Evolutionary conservation across 2,113 vertebrate genomes (phyloP).

Genomic region (Eretmochelys imbricata): DNA sequence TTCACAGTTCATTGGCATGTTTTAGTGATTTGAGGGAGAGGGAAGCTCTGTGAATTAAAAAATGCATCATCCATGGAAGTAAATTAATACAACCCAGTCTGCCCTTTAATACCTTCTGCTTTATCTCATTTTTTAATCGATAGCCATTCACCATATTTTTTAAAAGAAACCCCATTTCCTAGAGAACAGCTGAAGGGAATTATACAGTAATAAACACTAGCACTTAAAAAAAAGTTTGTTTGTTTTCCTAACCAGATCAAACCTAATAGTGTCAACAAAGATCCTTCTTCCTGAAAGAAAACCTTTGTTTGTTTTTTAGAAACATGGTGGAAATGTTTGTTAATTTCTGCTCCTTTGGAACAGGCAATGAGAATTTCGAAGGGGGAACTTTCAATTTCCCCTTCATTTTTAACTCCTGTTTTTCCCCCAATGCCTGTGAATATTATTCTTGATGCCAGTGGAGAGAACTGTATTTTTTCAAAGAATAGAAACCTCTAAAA

Average conservation of each 20-base stretch:
- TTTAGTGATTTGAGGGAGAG: neutral
- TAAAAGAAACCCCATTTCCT: constrained; percentile 37
- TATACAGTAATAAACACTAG: constrained; percentile 43
- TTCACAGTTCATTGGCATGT: neutral
- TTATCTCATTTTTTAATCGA: neutral
- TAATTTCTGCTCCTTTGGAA: rapidly evolving
- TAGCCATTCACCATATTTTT: neutral
- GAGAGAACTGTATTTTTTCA: neutral
- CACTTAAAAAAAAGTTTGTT: neutral
- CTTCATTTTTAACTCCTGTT: neutral
- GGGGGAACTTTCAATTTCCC: neutral
- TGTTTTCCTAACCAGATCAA: constrained; percentile 51
- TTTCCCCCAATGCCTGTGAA: neutral
- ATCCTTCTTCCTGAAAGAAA: neutral
- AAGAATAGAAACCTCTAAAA: neutral
- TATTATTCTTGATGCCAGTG: rapidly evolving
- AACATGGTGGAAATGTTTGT: neutral
- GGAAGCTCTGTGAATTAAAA: neutral
- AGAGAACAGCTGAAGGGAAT: constrained; percentile 51
- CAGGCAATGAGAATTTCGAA: neutral
- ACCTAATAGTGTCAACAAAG: neutral
- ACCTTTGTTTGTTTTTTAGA: neutral
- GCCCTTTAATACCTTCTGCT: neutral
- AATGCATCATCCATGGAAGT: neutral
- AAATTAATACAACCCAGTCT: neutral